Base-by-base conservation (phyloP, 2,113 vertebrate species). In the Dipodomys merriami region DNA sequence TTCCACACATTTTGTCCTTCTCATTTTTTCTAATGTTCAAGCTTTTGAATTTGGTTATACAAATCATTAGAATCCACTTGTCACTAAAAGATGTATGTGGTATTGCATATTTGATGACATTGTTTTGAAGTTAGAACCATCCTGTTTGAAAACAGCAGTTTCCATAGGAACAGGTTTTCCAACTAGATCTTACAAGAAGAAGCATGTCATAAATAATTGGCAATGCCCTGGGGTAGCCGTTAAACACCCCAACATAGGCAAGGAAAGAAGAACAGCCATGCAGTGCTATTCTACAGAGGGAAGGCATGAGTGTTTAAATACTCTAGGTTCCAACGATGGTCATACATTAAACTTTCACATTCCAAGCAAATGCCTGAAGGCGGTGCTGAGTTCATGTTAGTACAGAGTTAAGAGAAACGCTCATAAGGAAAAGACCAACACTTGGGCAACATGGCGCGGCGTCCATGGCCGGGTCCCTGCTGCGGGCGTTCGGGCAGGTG, bases 101-200 rank as follows among this genome's bases (percentile, higher is more conserved):
- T 95, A 69, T 95, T 96, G 96, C 90, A 94, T 96, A 96, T 96
- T 97, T 92, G 97, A 95, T 97, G 93, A 94, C 91, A 97, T 97
- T 97, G 88, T 98, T 98, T 96, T 98, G 96, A 97, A 97, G 96
- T 96, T 96, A 96, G 96, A 96, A 96, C 73, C 94, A 96, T 90
- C 90, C 93, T 97, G 96, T 98, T 98, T 97, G 97, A 97, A 98
- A 98, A 98, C 96, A 97, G 86, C 86, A 5, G 98, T 98, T 98
- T 97, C 98, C 98, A 98, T 98, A 98, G 98, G 96, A 98, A 98
- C 98, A 94, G 90, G 88, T 97, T 98, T 97, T 94, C 97, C 91
- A 96, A 97, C 97, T 96, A 97, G 97, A 96, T 97, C 97, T 97
- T 98, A 97, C 95, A 97, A 95, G 91, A 71, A 97, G 96, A 97